These are phyloP conservation scores for Alligator mississippiensis DNA, from an alignment of 2,113 vertebrate species.

Conservation along the genomic window DNA sequence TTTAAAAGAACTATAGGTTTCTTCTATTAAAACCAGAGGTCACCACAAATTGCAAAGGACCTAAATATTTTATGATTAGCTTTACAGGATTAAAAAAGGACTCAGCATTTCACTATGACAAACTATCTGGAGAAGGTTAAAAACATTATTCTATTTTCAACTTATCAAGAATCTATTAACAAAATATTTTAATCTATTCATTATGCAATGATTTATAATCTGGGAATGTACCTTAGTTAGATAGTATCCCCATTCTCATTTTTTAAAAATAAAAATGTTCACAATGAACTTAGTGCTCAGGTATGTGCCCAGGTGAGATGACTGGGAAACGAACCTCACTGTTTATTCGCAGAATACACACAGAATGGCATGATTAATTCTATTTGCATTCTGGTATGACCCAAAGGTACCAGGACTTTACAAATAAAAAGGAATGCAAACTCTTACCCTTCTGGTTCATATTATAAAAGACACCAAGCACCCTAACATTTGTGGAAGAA, in stretches of 20 bases:
- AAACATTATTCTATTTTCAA: background rate
- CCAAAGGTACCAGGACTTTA: background rate
- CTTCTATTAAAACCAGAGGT: background rate
- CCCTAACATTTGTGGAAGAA: background rate
- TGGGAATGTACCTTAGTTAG: background rate
- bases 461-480: background rate
- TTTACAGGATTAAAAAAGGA: background rate
- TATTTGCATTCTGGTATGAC: background rate
- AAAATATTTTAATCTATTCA: background rate
- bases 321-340: background rate
- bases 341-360: accelerated
- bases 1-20: background rate
- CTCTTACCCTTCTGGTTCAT: background rate
- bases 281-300: background rate
- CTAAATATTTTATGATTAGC: background rate
- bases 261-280: accelerated
- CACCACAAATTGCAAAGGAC: background rate
- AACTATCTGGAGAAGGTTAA: background rate
- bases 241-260: background rate
- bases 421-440: background rate
- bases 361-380: background rate
- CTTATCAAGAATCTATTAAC: background rate
- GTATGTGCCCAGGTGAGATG: background rate
- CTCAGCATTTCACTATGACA: background rate
- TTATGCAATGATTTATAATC: background rate